Percentiles rank a stretch among this genome's conserved stretches.
These are phyloP conservation scores for Heliconius congener DNA, from an alignment of 1,140 invertebrate species.

Conservation along the genomic window DNA sequence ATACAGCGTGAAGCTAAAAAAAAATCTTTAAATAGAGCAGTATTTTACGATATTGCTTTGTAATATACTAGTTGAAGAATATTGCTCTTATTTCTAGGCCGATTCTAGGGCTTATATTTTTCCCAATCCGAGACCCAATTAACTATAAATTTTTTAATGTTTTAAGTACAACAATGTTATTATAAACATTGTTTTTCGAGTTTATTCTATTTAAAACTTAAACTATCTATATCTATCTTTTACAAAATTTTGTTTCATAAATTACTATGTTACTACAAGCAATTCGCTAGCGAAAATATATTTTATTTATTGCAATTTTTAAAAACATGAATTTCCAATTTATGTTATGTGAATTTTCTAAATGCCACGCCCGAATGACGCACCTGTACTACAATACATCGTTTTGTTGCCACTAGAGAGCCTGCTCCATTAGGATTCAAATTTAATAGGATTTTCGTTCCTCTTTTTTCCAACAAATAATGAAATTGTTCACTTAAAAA, in stretches of 20 bases:
- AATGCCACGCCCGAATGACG: conserved; percentile 13
- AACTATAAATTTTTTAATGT: too few relatives aligned
- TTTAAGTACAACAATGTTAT: too few relatives aligned
- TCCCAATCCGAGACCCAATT: too few relatives aligned
- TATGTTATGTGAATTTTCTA: neutral
- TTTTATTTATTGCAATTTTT: neutral
- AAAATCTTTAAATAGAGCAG: neutral
- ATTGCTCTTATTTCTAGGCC: neutral
- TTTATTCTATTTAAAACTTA: neutral
- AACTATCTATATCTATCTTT: neutral
- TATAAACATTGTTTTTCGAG: too few relatives aligned
- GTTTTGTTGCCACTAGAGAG: neutral
- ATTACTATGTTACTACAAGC: neutral
- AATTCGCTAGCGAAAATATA: too few relatives aligned
- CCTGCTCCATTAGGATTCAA: neutral
- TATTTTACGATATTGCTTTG: neutral
- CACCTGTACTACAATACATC: neutral
- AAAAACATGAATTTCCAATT: neutral
- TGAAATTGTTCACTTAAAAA: neutral
- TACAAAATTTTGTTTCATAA: neutral
- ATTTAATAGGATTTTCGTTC: too few relatives aligned
- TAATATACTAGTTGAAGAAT: neutral
- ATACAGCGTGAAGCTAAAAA: neutral
- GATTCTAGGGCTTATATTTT: neutral
- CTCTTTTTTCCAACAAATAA: too few relatives aligned